These are phyloP conservation scores for Cantharis rustica DNA, from an alignment of 2,888 invertebrate genomes.

Conservation along the genomic window DNA sequence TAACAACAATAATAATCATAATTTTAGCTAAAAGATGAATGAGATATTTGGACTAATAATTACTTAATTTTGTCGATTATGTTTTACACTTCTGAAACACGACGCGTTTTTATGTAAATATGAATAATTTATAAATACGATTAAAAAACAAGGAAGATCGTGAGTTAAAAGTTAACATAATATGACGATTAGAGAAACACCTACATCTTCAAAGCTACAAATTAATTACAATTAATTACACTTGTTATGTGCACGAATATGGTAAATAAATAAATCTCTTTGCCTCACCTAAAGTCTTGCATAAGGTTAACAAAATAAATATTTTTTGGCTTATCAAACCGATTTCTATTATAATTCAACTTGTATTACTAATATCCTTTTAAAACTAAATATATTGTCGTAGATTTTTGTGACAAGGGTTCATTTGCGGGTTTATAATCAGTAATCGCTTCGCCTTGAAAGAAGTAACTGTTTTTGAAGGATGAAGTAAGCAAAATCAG, in stretches of 20 bases:
- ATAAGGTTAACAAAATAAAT: background rate
- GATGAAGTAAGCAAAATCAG: no score
- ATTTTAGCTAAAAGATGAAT: background rate
- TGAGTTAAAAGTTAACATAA: background rate
- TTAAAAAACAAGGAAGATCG: background rate
- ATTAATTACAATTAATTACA: constrained; percentile 2
- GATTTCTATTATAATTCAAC: background rate
- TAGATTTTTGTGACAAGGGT: no score
- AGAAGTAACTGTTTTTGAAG: no score
- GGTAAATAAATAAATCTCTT: background rate
- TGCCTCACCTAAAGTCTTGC: constrained; percentile 3
- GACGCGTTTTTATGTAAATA: background rate
- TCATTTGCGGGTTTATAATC: no score
- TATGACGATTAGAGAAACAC: background rate
- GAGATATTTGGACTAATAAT: background rate
- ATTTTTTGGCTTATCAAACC: background rate
- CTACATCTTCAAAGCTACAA: background rate
- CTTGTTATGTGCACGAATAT: constrained; percentile 3
- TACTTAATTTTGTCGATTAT: background rate
- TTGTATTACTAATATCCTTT: no score
- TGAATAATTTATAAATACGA: background rate
- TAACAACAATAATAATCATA: background rate
- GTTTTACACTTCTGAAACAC: background rate
- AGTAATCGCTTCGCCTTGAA: no score
- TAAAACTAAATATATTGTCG: no score